Percentiles rank a stretch among this genome's conserved stretches.
Evolutionary conservation across 1,140 invertebrate species (phyloP).

Genomic region (Drosophila watanabei): DNA sequence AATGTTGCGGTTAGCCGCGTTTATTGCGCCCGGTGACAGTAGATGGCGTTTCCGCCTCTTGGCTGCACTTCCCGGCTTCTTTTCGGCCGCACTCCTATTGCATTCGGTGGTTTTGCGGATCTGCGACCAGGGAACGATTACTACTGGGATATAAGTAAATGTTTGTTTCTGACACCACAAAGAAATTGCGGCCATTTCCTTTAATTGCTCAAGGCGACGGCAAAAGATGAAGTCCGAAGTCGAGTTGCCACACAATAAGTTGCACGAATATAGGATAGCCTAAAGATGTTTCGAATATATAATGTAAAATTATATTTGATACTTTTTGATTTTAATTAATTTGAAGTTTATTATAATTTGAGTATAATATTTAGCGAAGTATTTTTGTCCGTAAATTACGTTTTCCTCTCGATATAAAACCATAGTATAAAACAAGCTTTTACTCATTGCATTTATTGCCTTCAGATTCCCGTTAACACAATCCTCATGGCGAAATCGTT

Average conservation of each 20-base stretch:
- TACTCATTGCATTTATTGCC: too few relatives aligned
- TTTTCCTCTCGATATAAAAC: too few relatives aligned
- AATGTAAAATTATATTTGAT: too few relatives aligned
- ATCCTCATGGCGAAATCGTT: neutral
- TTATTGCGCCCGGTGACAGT: constrained; percentile 23
- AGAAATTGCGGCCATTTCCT: constrained; percentile 67
- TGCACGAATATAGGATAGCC: neutral
- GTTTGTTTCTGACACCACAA: constrained; percentile 45
- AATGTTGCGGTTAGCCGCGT: constrained; percentile 48
- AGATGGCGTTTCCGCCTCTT: constrained; percentile 1
- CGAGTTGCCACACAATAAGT: constrained; percentile 7
- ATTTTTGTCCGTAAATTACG: too few relatives aligned
- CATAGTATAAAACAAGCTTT: too few relatives aligned
- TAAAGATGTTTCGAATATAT: neutral
- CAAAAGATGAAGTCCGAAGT: constrained; percentile 10
- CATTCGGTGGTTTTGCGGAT: constrained; percentile 27
- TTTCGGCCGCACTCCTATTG: constrained; percentile 1
- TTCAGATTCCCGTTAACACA: neutral
- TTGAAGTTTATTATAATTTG: too few relatives aligned
- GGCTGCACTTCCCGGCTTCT: constrained; percentile 30
- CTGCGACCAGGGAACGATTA: constrained; percentile 54
- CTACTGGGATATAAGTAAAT: constrained; percentile 54
- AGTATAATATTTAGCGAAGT: too few relatives aligned
- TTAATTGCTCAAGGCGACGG: constrained; percentile 40
- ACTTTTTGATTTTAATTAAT: too few relatives aligned